A percentile compares a stretch with the other conserved stretches of the same genome.
Evolutionary conservation across 2,113 vertebrate species (phyloP).

Genomic region (Gadus chalcogrammus): DNA sequence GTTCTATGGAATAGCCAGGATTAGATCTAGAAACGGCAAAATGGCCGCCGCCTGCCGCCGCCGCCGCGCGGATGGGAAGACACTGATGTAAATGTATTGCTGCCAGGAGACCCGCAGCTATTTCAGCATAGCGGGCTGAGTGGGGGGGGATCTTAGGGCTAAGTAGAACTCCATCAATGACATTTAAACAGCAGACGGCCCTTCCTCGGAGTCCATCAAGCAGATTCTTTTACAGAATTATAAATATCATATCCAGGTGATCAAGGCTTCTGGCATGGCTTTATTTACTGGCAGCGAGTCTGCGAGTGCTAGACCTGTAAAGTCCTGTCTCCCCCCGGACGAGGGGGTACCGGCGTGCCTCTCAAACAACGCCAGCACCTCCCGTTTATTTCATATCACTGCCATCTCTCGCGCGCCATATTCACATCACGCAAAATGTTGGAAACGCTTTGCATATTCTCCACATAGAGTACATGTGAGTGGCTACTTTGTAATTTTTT

Average conservation of each 20-base stretch:
- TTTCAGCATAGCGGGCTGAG: conserved; percentile 13
- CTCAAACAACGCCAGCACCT: conserved; percentile 37
- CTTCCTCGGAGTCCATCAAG: conserved; percentile 14
- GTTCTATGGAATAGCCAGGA: conserved; percentile 32
- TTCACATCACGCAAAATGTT: conserved; percentile 26
- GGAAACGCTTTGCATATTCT: not conserved
- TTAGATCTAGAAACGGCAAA: conserved; percentile 29
- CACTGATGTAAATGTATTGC: conserved; percentile 30
- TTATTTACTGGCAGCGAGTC: conserved; percentile 36
- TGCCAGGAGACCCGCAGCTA: conserved; percentile 9
- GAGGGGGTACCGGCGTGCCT: not conserved
- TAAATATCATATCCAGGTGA: conserved; percentile 42
- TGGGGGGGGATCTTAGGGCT: conserved; percentile 2
- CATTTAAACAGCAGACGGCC: conserved; percentile 32
- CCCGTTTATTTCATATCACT: conserved; percentile 39
- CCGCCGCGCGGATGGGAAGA: conserved; percentile 18
- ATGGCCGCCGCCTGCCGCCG: conserved; percentile 21
- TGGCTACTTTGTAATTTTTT: not conserved
- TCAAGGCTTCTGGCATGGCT: conserved; percentile 32
- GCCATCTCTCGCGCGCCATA: conserved; percentile 27
- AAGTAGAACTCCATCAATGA: conserved; percentile 21
- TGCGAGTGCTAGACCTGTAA: conserved; percentile 19
- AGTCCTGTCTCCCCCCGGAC: not conserved
- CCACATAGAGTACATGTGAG: not conserved
- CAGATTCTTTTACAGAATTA: conserved; percentile 28